phyloP scores from a whole-genome alignment of 1,140 invertebrate genomes.

The Drosophila oshimai region DNA sequence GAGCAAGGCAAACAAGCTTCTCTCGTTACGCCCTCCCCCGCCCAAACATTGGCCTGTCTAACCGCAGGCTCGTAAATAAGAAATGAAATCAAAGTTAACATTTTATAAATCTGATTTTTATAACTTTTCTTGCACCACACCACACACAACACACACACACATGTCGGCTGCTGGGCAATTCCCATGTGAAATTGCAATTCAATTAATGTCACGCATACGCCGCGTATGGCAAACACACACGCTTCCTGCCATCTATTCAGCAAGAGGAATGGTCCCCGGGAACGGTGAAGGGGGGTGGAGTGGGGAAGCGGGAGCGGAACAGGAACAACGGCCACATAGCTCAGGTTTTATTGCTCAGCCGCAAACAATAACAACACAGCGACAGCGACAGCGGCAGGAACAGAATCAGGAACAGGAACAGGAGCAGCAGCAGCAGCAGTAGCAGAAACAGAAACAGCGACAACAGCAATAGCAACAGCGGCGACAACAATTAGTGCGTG shows the following conservation, averaged over 20 bases:
- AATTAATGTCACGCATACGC: constrained; percentile 81
- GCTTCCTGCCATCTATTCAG: constrained; percentile 35
- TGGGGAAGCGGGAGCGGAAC: constrained; percentile 43
- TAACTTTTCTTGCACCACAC: constrained; percentile 58
- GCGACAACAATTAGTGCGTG: constrained; percentile 68
- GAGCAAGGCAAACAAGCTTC: constrained; percentile 25
- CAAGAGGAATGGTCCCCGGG: constrained; percentile 4
- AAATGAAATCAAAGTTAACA: constrained; percentile 81
- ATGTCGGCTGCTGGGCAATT: constrained; percentile 5
- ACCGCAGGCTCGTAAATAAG: constrained; percentile 71
- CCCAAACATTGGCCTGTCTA: constrained; percentile 30
- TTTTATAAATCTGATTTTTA: constrained; percentile 80
- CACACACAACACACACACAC: constrained; percentile 5
- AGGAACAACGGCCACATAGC: constrained; percentile 60
- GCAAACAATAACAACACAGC: constrained; percentile 42
- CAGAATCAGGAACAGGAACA: constrained; percentile 32
- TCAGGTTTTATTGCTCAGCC: constrained; percentile 46
- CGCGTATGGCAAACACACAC: constrained; percentile 56
- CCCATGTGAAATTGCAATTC: constrained; percentile 79
- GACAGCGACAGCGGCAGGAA: constrained; percentile 8
- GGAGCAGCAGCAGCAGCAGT: constrained; percentile 47
- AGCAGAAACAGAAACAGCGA: constrained; percentile 26
- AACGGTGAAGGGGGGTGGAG: neutral
- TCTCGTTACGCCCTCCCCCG: constrained; percentile 12
- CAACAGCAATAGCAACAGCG: constrained; percentile 34